Evolutionary conservation across 2,113 vertebrate species (phyloP).

Genomic region (Silurus meridionalis): DNA sequence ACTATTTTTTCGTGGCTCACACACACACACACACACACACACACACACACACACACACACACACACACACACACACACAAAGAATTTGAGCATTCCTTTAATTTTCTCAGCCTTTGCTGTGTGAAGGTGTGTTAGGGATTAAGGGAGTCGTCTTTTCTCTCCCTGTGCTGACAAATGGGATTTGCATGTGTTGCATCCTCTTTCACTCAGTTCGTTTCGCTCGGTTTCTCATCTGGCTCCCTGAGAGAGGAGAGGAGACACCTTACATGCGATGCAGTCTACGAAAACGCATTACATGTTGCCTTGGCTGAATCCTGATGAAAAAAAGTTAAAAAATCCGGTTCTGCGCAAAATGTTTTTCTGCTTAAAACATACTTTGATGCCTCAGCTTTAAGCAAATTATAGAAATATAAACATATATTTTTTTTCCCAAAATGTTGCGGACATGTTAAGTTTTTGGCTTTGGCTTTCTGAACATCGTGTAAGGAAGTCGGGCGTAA

Average conservation of each 20-base stretch:
- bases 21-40: not conserved
- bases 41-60: conserved; percentile 1
- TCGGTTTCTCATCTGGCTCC: not conserved
- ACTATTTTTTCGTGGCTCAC: not conserved
- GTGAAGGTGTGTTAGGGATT: conserved; percentile 10
- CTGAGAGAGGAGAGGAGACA: not conserved
- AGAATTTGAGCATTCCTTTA: not conserved
- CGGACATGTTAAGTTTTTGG: not conserved
- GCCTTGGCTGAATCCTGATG: not conserved
- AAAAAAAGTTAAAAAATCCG: not conserved
- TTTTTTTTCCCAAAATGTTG: not conserved
- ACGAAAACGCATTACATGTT: not conserved
- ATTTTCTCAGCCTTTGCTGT: not conserved
- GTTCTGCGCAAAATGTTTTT: not conserved
- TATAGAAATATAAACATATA: no score
- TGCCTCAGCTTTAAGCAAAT: not conserved
- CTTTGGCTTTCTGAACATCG: not conserved
- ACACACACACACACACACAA: not conserved
- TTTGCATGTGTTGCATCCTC: conserved; percentile 2
- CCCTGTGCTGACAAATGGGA: conserved; percentile 26
- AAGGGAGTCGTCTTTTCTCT: conserved; percentile 7
- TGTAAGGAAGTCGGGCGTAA: not conserved
- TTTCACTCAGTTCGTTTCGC: not conserved
- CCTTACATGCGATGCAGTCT: not conserved
- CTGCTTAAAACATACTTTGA: not conserved